Evolutionary conservation across 2,888 invertebrate species (phyloP).

Genomic region (Mythimna loreyi): DNA sequence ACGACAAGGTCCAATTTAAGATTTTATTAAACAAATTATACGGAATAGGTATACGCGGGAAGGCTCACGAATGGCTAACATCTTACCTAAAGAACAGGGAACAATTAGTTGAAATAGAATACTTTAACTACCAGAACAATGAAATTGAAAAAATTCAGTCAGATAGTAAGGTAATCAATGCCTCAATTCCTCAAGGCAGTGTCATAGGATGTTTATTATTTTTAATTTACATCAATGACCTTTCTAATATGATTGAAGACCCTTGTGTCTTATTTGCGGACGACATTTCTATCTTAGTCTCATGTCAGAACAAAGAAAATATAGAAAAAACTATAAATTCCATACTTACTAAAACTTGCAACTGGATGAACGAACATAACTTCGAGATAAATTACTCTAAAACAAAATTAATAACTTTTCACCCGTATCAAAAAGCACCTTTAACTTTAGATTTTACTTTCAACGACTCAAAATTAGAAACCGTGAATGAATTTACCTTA

Average conservation of each 20-base stretch:
- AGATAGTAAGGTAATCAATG: no score
- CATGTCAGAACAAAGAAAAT: background rate
- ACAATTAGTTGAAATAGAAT: no score
- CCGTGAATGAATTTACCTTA: background rate
- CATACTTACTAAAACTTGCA: background rate
- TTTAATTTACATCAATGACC: background rate
- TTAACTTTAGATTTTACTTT: background rate
- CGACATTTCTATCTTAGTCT: background rate
- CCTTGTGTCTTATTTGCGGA: background rate
- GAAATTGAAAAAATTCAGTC: no score
- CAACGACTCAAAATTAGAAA: background rate
- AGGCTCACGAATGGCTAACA: no score
- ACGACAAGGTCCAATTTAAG: no score
- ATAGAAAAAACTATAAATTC: background rate
- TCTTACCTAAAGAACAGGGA: no score
- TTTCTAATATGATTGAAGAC: background rate
- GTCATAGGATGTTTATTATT: background rate
- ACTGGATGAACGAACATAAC: background rate
- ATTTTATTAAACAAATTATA: no score
- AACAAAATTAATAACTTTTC: background rate
- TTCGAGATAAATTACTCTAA: background rate
- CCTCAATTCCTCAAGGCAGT: background rate
- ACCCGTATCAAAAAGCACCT: background rate
- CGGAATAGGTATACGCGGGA: no score
- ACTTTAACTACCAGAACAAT: no score